Evolutionary conservation across 1,140 invertebrate species (phyloP), one percentile per base, ranked within the genome.

Genomic region (Camponotus floridanus): DNA sequence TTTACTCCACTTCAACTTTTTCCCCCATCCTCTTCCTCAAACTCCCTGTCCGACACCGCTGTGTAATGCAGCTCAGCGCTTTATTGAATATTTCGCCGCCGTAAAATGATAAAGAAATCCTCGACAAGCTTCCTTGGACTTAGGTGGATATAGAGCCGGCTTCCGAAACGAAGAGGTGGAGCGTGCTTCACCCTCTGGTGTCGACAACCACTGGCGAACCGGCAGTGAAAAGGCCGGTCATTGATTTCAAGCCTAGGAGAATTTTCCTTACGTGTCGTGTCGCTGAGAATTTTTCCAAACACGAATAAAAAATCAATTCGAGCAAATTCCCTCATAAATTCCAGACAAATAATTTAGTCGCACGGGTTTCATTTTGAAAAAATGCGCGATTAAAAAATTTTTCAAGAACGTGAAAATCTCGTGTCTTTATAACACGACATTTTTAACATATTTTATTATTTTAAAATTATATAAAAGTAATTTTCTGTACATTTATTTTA

Each of bases 31-130:
- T 36, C 26, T 55, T 59, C 18, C 21, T 48, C 45, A 0, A 68
- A 42, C 59, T 68, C 26, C 81, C 67, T 74, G 80, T 80, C 76
- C 86, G 42, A 80, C 55, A n/a, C 78, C 62, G 48, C 87, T 85
- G 70, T 80, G 80, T 89, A 89, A 89, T 89, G 87, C 80, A 89
- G 79, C 65, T 6, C 67, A 26, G 62, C 48, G 15, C 70, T 88
- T 86, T 88, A 89, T 89, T 89, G 88, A 89, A 89, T 88, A 86
- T 86, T 86, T 78, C 65, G 84, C 59, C 51, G 83, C n/a, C 59
- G 86, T 59, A 88, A 88, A 88, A 74, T 89, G 88, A 90, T 89
- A 89, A 87, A 70, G 70, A 87, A 90, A 88, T 90, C 88, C 88
- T 62, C 61, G 59, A 18, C 79, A 88, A 88, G 86, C 87, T 76